These are phyloP conservation scores for Cairina moschata DNA, from an alignment of 2,113 vertebrate genomes.

Conservation along the genomic window DNA sequence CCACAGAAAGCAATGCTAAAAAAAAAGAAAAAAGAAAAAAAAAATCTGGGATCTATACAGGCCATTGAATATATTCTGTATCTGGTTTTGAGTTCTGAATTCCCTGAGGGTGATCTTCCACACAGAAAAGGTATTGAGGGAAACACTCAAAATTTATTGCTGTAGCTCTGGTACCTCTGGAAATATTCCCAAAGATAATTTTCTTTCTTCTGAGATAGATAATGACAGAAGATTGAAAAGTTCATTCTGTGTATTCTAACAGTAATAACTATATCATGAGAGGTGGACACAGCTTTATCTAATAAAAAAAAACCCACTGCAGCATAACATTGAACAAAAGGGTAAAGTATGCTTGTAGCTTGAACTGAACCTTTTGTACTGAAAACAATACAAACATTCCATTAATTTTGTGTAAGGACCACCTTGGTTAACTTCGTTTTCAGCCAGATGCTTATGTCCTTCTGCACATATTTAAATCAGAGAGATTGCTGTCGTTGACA, in stretches of 20 bases:
- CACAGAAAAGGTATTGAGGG: not conserved
- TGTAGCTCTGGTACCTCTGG: not conserved
- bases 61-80: not conserved
- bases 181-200: not conserved
- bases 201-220: not conserved
- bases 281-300: not conserved
- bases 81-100: not conserved
- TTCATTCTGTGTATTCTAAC: not conserved
- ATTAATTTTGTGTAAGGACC: not conserved
- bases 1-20: not conserved
- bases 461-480: not conserved
- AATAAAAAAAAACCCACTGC: not conserved
- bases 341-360: not conserved
- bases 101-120: not conserved
- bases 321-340: not conserved
- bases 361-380: not conserved
- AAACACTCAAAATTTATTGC: not conserved
- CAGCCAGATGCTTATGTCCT: not conserved
- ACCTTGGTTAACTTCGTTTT: not conserved
- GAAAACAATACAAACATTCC: not conserved
- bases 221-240: not conserved
- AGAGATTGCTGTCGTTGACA: not conserved
- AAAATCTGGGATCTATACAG: not conserved
- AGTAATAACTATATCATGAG: not conserved
- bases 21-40: not conserved